A percentile compares a stretch with the other conserved stretches of the same genome.
phyloP scores from a whole-genome alignment of 2,797 vertebrate species.

The Delichon dasypus region DNA sequence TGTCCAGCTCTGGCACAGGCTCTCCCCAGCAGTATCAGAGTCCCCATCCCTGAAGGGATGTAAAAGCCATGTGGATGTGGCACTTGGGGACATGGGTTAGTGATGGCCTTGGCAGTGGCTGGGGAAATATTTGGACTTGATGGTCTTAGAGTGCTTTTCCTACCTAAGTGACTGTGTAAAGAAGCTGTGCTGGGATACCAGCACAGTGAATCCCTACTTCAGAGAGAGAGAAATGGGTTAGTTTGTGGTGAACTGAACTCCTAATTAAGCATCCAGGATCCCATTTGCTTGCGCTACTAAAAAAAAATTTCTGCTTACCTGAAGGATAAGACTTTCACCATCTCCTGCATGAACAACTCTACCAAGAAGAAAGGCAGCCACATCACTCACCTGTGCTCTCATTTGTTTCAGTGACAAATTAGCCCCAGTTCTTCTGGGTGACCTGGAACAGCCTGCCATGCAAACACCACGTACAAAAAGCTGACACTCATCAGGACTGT shows the following conservation, averaged over 20 bases:
- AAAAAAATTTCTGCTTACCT: background rate
- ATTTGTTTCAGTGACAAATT: background rate
- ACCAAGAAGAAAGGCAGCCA: background rate
- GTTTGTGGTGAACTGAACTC: background rate
- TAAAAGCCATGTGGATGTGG: background rate
- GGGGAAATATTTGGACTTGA: too few species aligned
- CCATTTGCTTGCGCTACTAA: background rate
- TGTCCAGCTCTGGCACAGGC: background rate
- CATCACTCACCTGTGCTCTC: background rate
- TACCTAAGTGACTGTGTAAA: background rate
- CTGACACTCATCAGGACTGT: background rate
- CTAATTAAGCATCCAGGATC: background rate
- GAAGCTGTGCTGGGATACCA: background rate
- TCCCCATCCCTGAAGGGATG: background rate
- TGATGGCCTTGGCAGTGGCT: background rate
- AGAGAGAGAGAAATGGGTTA: background rate
- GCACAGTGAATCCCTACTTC: too few species aligned
- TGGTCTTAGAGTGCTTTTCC: background rate
- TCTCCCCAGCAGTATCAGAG: background rate
- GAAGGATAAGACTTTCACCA: background rate
- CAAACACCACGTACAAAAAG: accelerated
- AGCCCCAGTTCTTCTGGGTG: background rate
- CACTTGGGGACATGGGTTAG: background rate
- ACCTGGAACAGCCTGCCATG: background rate
- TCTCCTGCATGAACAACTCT: background rate